Base-by-base conservation (phyloP, 92 coral and sea anemone genomes). In the Umimayanthus chanpuru region DNA sequence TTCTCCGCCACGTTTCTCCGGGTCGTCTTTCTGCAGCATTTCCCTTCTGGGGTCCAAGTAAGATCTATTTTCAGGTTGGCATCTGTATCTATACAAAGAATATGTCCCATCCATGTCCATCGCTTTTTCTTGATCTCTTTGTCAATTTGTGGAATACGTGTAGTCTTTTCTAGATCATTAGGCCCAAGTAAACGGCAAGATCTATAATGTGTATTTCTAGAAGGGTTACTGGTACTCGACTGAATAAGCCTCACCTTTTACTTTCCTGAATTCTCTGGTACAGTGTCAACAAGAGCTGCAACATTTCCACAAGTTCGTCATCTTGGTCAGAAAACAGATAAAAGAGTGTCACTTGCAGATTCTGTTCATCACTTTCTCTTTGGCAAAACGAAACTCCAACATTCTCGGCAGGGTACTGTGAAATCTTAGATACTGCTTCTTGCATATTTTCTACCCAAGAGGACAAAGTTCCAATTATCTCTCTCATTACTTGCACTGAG, bases 321-420 rank as follows among this genome's bases (percentile, higher is more conserved):
- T 97, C 99, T 90, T 97, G 98, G 41, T 97, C 98, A 72, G 93
- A 79, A 91, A 97, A 97, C 74, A 95, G 39, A 4, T 88, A 79
- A 44, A 96, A 70, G 53, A 97, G 77, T 68, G 80, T 53, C 20
- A 73, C 86, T 72, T 80, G 67, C 49, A 61, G 20, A 32, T 73
- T 58, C 49, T 78, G 30, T 14, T 74, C 18, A 61, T 23, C 2
- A 6, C 68, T 61, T 65, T 49, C 36, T 50, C 28, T n/a, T 40
- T 47, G 20, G 6, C 30, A 43, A 76, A 20, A 56, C 72, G 6
- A 21, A 6, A 6, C 21, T 53, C 56, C 50, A 74, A 23, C 40
- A 44, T 61, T 30, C 41, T 85, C 68, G 25, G 16, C 16, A 39
- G 23, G 36, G 30, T 49, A 25, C 81, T 44, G 39, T 85, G 41